Evolutionary conservation across 2,888 invertebrate genomes (phyloP), one percentile per base, ranked within the genome.

Genomic region (Mythimna ferrago): DNA sequence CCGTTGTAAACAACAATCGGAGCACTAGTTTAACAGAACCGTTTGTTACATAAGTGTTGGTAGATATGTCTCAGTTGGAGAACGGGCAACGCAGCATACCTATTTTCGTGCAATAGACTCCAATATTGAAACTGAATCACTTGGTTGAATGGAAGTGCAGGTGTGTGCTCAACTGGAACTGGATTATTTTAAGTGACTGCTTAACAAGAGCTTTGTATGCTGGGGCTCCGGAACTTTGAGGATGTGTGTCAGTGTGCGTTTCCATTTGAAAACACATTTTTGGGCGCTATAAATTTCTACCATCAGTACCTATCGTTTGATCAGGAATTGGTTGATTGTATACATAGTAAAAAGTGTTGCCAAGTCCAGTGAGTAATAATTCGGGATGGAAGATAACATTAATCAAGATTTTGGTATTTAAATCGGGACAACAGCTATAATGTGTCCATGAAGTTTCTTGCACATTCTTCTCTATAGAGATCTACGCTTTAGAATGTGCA

Each of bases 91-190:
- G 73, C 14, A 41, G 16, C 32, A 7, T 35, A 48, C 5, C 48
- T 53, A 57, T 14, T n/a, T 60, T 4, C 38, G 51, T 26, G 19
- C 44, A 71, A 72, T 61, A 35, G 10, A 71, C 7, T 14, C 10
- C 5, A 1, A 16, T 32, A 26, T 26, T 48, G 26, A 38, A 61
- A 44, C 44, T 32, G 32, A 53, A 60, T 71, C 14, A 19, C 21
- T 71, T 44, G 53, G 32, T 35, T 53, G 44, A 32, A 44, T 71
- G 21, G 2, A 16, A n/a, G 14, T 44, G 35, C 53, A 44, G 53
- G 41, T 60, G 48, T 60, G 48, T 19, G 53, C 6, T 21, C 6
- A 10, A 21, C 4, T 71, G 6, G 19, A 44, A 5, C 21, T 19
- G 21, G 19, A 26, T 26, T 44, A 32, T 11, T 11, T 54, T 41